These are phyloP conservation scores for Semicossyphus pulcher DNA, from an alignment of 2,113 vertebrate species.

Conservation along the genomic window DNA sequence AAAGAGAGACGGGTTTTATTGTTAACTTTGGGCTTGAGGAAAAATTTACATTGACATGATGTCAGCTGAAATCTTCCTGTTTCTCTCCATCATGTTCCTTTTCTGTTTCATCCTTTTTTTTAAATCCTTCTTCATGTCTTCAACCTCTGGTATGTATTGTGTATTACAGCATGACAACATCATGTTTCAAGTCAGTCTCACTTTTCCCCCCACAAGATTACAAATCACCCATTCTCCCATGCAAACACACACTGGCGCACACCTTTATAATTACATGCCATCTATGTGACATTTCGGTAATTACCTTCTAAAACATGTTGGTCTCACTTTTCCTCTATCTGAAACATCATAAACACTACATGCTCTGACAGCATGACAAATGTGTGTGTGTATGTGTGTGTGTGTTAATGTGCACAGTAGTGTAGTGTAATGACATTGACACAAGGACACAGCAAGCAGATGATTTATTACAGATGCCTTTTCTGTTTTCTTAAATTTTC, in stretches of 20 bases:
- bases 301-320: conserved; percentile 26
- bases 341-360: conserved; percentile 4
- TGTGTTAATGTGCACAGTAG: neutral
- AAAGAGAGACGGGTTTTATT: conserved; percentile 1
- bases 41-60: conserved; percentile 22
- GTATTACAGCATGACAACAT: neutral
- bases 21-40: neutral
- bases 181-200: neutral
- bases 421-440: conserved; percentile 38
- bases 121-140: neutral
- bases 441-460: conserved; percentile 36
- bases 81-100: neutral
- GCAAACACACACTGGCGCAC: conserved; percentile 9
- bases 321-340: neutral
- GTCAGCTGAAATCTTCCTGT: neutral
- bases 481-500: conserved; percentile 21
- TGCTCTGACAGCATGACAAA: conserved; percentile 33
- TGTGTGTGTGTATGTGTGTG: neutral
- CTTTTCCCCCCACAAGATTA: neutral
- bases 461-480: conserved; percentile 35
- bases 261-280: conserved; percentile 42
- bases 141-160: neutral
- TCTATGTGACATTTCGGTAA: conserved; percentile 39
- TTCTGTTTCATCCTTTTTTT: neutral
- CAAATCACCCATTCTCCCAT: neutral